These are phyloP conservation scores for Acyrthosiphon pisum DNA, from an alignment of 1,140 invertebrate species.

Conservation along the genomic window DNA sequence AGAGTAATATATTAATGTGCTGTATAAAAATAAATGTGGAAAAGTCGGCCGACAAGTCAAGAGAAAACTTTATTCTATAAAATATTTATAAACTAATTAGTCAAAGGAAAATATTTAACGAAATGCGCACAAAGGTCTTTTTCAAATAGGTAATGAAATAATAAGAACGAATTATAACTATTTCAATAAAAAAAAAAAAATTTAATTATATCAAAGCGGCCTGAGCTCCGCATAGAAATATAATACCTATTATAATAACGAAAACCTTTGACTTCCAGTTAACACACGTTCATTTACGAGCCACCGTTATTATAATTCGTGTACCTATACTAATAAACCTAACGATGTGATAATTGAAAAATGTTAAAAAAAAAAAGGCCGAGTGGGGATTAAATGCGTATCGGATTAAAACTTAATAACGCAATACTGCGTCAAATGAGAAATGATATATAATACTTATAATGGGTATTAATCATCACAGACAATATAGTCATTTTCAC, in stretches of 20 bases:
- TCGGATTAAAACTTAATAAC: background rate
- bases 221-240: background rate
- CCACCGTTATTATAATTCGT: background rate
- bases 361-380: background rate
- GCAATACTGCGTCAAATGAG: background rate
- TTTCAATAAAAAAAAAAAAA: background rate
- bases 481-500: too few species aligned
- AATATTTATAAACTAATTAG: slow-evolving; percentile 26
- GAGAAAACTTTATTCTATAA: background rate
- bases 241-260: background rate
- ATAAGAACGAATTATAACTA: slow-evolving; percentile 21
- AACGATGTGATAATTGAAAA: background rate
- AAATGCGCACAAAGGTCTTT: background rate
- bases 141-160: background rate
- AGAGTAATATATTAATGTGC: background rate
- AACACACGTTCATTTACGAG: background rate
- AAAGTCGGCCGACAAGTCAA: background rate
- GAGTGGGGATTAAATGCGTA: background rate
- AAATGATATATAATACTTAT: background rate
- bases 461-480: background rate
- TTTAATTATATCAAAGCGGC: background rate
- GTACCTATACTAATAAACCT: background rate
- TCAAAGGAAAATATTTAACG: background rate
- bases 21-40: background rate
- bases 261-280: background rate